A percentile compares a stretch with the other conserved stretches of the same genome.
phyloP scores from a whole-genome alignment of 2,113 vertebrate genomes.

The Muscicapa adusta region DNA sequence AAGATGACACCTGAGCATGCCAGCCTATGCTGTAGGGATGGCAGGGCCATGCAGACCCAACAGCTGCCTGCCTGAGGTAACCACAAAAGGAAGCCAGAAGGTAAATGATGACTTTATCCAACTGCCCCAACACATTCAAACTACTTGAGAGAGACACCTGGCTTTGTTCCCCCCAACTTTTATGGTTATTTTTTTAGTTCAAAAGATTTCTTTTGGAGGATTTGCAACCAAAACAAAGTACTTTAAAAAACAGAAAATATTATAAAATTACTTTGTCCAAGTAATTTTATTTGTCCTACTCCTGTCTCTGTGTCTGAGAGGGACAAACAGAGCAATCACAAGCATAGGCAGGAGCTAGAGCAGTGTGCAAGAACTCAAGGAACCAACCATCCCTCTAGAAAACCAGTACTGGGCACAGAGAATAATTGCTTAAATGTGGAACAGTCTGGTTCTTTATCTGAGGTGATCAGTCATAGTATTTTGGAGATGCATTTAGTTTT shows the following conservation, averaged over 20 bases:
- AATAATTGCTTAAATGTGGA: not conserved
- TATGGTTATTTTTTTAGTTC: not conserved
- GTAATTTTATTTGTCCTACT: not conserved
- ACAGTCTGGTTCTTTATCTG: not conserved
- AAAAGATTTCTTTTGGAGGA: not conserved
- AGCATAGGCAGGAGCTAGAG: not conserved
- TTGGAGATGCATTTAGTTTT: not conserved
- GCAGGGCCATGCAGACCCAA: not conserved
- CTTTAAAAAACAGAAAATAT: not conserved
- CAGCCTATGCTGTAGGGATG: not conserved
- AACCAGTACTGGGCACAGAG: not conserved
- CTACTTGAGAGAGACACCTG: not conserved
- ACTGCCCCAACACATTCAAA: not conserved
- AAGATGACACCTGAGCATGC: not conserved
- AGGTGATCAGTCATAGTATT: not conserved
- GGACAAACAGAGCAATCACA: not conserved
- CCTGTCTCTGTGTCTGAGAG: not conserved
- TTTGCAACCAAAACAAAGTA: not conserved
- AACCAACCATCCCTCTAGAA: not conserved
- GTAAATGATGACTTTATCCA: not conserved
- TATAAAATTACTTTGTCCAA: not conserved
- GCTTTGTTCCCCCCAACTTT: not conserved
- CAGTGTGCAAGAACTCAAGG: not conserved
- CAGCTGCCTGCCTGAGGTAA: not conserved
- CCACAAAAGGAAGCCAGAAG: not conserved